phyloP scores from a whole-genome alignment of 2,113 vertebrate species.

The Hydropotes inermis region DNA sequence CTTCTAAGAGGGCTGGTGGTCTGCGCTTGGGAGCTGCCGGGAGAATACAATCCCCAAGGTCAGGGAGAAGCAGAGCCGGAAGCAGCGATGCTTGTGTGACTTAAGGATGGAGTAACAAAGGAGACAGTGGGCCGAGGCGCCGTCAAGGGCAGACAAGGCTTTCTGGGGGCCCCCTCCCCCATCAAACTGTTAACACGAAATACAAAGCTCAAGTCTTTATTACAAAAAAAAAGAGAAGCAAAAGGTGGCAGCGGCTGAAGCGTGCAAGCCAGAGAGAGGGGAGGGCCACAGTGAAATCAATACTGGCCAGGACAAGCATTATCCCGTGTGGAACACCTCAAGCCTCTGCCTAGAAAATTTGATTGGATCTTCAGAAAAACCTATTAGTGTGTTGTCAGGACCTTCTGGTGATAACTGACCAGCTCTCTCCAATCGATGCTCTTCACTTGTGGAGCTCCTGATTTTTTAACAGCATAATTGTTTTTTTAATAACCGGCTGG shows the following conservation, averaged over 20 bases:
- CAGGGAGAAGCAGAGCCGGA: not conserved
- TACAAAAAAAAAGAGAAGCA: not conserved
- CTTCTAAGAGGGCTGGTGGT: not conserved
- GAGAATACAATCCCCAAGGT: constrained; percentile 4
- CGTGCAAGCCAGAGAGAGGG: not conserved
- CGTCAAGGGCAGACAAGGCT: not conserved
- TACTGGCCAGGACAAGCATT: constrained; percentile 61
- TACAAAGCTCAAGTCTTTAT: constrained; percentile 59
- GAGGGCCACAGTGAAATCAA: constrained; percentile 46
- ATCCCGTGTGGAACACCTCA: constrained; percentile 67
- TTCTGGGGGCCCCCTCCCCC: not conserved
- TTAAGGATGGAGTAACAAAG: not conserved
- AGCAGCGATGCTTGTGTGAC: not conserved
- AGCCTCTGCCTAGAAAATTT: constrained; percentile 68
- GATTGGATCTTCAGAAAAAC: constrained; percentile 82
- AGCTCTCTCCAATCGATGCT: constrained; percentile 72
- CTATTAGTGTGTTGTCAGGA: constrained; percentile 82
- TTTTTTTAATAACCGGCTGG: constrained; percentile 72
- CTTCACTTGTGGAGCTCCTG: constrained; percentile 63
- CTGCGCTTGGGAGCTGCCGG: not conserved
- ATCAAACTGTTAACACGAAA: not conserved
- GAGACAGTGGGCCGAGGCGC: not conserved
- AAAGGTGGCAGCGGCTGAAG: not conserved
- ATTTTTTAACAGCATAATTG: constrained; percentile 68
- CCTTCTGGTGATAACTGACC: constrained; percentile 76